Evolutionary conservation across 2,797 vertebrate genomes (phyloP).

Genomic region (Lepilemur ruficaudatus): DNA sequence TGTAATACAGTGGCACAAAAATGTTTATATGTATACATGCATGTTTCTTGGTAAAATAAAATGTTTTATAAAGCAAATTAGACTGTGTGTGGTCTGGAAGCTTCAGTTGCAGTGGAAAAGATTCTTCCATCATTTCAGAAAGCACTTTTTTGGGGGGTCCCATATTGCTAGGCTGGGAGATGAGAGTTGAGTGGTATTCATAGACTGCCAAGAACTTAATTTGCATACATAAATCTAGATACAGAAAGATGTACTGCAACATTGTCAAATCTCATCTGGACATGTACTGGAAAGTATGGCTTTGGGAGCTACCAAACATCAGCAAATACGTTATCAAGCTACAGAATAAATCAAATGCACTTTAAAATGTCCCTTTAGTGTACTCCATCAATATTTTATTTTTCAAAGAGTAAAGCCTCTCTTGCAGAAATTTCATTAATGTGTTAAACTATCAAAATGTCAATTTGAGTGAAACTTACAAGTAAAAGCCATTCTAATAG

Average conservation of each 20-base stretch:
- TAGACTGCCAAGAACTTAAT: conserved; percentile 7
- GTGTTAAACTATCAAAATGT: conserved; percentile 66
- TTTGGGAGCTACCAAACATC: conserved; percentile 30
- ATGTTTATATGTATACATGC: background rate
- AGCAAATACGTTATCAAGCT: conserved; percentile 57
- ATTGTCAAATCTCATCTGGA: conserved; percentile 44
- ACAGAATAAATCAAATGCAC: conserved; percentile 58
- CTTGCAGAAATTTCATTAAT: conserved; percentile 66
- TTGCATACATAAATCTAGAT: conserved; percentile 43
- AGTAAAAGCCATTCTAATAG: conserved; percentile 45
- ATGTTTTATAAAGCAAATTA: background rate
- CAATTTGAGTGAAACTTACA: conserved; percentile 66
- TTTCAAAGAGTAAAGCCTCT: conserved; percentile 53
- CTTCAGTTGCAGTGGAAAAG: background rate
- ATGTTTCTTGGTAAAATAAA: background rate
- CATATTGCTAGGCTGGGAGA: background rate
- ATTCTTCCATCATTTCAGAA: background rate
- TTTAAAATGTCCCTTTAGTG: conserved; percentile 58
- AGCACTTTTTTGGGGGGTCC: background rate
- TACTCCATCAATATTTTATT: conserved; percentile 62
- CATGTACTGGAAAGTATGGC: background rate
- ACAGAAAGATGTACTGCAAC: conserved; percentile 18
- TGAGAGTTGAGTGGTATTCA: background rate
- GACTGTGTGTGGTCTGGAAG: background rate
- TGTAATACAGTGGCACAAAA: background rate